These are phyloP conservation scores for Polymixis flavicincta DNA, from an alignment of 2,888 invertebrate species.

Conservation along the genomic window DNA sequence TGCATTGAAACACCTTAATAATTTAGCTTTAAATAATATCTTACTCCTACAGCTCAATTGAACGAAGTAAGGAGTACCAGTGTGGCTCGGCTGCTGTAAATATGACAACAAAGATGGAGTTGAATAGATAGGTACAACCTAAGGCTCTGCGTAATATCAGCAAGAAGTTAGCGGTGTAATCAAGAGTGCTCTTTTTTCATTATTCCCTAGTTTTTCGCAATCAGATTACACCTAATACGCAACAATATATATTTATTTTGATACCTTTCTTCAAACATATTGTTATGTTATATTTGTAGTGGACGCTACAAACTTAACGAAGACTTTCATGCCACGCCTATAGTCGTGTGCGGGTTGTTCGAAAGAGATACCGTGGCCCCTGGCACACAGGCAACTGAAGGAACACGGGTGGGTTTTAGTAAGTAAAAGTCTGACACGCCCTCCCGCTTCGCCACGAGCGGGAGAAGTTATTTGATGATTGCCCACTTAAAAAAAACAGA, in stretches of 20 bases:
- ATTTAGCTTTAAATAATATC: too few species aligned
- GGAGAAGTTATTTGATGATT: too few species aligned
- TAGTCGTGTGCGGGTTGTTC: too few species aligned
- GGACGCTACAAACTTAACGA: background rate
- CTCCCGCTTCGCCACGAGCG: too few species aligned
- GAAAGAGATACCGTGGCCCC: too few species aligned
- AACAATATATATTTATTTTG: background rate
- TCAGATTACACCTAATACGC: background rate
- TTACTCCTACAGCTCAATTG: slow-evolving; percentile 62
- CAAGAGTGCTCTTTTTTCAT: background rate
- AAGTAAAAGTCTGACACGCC: too few species aligned
- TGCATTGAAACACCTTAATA: too few species aligned
- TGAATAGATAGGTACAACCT: slow-evolving; percentile 88
- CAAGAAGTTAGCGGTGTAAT: slow-evolving; percentile 29
- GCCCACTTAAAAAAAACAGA: too few species aligned
- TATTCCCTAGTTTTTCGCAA: background rate
- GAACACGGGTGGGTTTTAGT: too few species aligned
- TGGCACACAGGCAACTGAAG: too few species aligned
- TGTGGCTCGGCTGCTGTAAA: slow-evolving; percentile 93
- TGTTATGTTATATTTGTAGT: background rate
- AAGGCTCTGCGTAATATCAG: slow-evolving; percentile 56
- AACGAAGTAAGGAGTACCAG: slow-evolving; percentile 92
- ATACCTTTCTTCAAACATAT: background rate
- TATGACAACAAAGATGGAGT: slow-evolving; percentile 93
- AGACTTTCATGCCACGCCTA: too few species aligned